phyloP scores from a whole-genome alignment of 1,140 invertebrate genomes.

The Pachypsylla venusta region DNA sequence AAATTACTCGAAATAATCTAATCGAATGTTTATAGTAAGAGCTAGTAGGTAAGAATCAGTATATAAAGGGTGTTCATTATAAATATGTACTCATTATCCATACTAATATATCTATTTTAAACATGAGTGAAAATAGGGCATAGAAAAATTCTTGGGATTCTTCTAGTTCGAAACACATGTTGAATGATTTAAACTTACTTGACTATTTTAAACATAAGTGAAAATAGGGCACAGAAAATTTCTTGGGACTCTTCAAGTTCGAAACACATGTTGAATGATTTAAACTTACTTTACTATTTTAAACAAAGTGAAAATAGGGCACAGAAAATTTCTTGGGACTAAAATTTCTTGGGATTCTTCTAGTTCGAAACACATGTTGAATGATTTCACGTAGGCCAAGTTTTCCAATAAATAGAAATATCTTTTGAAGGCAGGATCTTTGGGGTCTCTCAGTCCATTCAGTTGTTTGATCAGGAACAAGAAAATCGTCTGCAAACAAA shows the following conservation, averaged over 20 bases:
- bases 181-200: conserved; percentile 81
- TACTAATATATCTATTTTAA: conserved; percentile 85
- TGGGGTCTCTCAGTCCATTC: conserved; percentile 83
- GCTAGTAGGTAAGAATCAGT: no score
- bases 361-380: conserved; percentile 97
- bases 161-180: conserved; percentile 96
- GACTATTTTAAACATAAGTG: conserved; percentile 91
- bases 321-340: conserved; percentile 93
- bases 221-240: conserved; percentile 87
- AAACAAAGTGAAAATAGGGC: conserved; percentile 86
- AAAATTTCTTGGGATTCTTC: conserved; percentile 94
- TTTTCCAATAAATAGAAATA: conserved; percentile 95
- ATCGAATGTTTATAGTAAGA: no score
- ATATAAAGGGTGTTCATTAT: no score
- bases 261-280: conserved; percentile 98
- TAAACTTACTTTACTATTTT: conserved; percentile 90
- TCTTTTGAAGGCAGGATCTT: conserved; percentile 92
- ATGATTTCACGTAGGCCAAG: conserved; percentile 93
- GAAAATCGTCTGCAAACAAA: conserved; percentile 82
- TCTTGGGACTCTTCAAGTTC: conserved; percentile 94
- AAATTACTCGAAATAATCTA: no score
- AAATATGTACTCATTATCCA: no score
- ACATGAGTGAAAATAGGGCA: conserved; percentile 85
- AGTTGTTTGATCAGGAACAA: conserved; percentile 91
- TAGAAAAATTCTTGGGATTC: conserved; percentile 95